Percentiles rank a stretch among this genome's conserved stretches.
phyloP scores from a whole-genome alignment of 2,888 invertebrate genomes.

The Camponotus fellah region DNA sequence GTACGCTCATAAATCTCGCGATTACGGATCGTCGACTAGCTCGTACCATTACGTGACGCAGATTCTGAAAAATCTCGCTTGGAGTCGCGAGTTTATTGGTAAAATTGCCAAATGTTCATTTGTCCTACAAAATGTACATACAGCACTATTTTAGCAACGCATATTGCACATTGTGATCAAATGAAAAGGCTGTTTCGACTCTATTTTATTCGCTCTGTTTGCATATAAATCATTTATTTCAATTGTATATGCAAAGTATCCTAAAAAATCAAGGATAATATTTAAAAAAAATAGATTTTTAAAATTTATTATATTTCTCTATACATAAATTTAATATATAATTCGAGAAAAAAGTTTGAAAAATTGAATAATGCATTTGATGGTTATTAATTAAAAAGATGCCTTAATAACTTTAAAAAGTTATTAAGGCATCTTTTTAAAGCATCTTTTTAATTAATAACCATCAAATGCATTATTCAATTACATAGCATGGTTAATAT shows the following conservation, averaged over 20 bases:
- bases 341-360: background rate
- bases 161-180: background rate
- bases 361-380: no score
- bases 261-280: background rate
- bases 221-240: background rate
- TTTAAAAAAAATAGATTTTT: background rate
- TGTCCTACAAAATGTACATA: slow-evolving; percentile 1
- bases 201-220: background rate
- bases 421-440: no score
- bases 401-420: no score
- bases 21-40: slow-evolving; percentile 36
- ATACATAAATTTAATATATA: background rate
- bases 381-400: no score
- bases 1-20: slow-evolving; percentile 51
- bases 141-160: background rate
- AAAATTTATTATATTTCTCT: background rate
- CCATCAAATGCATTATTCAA: background rate
- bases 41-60: background rate
- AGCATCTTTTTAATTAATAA: background rate
- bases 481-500: background rate
- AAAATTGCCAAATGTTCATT: slow-evolving; percentile 33
- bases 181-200: background rate
- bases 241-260: background rate
- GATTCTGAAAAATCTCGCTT: slow-evolving; percentile 27
- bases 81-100: slow-evolving; percentile 5